phyloP scores from a whole-genome alignment of 2,888 invertebrate species.

The Deilephila porcellus region DNA sequence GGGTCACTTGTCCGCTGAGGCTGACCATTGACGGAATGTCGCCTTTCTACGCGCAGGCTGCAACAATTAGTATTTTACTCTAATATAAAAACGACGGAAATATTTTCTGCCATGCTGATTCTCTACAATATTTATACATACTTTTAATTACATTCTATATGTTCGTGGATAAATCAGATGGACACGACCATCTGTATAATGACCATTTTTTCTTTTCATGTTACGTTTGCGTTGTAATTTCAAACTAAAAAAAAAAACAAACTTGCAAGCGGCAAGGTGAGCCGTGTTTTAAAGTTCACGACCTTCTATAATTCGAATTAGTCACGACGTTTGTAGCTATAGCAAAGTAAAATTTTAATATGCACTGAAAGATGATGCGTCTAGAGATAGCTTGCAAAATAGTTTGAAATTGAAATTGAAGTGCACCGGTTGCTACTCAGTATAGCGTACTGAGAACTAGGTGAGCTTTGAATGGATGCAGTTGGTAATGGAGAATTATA shows the following conservation, averaged over 20 bases:
- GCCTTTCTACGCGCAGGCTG: not conserved
- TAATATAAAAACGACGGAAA: not conserved
- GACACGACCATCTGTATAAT: not conserved
- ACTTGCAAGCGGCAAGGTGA: conserved; percentile 60
- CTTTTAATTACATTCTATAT: not conserved
- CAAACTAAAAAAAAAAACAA: conserved; percentile 45
- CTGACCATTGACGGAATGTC: conserved; percentile 35
- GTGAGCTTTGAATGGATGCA: conserved; percentile 56
- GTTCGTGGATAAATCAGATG: not conserved
- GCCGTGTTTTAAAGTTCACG: conserved; percentile 69
- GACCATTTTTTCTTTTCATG: conserved; percentile 31
- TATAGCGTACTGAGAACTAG: conserved; percentile 57
- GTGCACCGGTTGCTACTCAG: conserved; percentile 40
- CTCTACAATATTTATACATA: not conserved
- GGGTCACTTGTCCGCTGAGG: conserved; percentile 62
- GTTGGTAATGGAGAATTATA: conserved; percentile 44
- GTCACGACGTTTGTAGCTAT: conserved; percentile 58
- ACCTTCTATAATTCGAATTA: conserved; percentile 55
- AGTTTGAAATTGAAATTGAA: conserved; percentile 43
- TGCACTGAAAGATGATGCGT: conserved; percentile 27
- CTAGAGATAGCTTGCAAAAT: conserved; percentile 40
- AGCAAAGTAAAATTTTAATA: conserved; percentile 28
- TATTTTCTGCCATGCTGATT: not conserved
- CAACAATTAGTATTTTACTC: conserved; percentile 9
- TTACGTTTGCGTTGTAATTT: conserved; percentile 31